Evolutionary conservation across 2,888 invertebrate genomes (phyloP), one percentile per base, ranked within the genome.

Genomic region (Trissonchulus sp.): DNA sequence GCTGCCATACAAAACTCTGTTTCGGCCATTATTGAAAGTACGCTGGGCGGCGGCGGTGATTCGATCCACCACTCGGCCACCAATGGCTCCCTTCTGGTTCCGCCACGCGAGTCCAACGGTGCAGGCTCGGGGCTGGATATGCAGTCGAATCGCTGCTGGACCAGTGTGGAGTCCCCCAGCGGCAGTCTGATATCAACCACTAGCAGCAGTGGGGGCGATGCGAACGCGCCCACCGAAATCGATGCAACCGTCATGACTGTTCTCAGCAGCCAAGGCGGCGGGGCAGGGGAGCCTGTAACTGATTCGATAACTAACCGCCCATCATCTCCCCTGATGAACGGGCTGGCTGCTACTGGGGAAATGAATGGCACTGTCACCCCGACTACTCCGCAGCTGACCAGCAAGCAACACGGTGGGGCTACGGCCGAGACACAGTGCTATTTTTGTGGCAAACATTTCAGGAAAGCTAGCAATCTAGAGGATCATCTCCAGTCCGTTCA

Each of bases 401-500:
- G n/a, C n/a, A n/a, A n/a, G n/a, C 48, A 48, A 23, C 48, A 8
- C 48, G 23, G 48, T 48, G 8, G 8, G 8, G 23, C 8, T 15
- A 15, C 8, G 8, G 37, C 2, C 15, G 8, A 60, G 48, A 80
- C 82, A 3, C 80, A 80, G 63, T 84, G 84, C 75, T 77, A 77
- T n/a, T 79, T 81, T 75, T 84, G 84, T 76, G 83, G 83, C n/a
- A 84, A 83, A 75, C 82, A 82, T 77, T 80, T 83, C 73, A 65
- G 82, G 74, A 83, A 83, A 80, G 78, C 75, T 2, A 33, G 68
- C 28, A 75, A 75, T 48, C 38, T 75, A 30, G 75, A 74, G 2
- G 48, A 28, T 2, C 75, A 75, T 75, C 28, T 75, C 33, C n/a
- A 34, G 2, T 8, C 30, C 8, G 68, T 71, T 28, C 75, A 75